Evolutionary conservation across 2,113 vertebrate genomes (phyloP), one percentile per base, ranked within the genome.

Genomic region (Phalacrocorax aristotelis): DNA sequence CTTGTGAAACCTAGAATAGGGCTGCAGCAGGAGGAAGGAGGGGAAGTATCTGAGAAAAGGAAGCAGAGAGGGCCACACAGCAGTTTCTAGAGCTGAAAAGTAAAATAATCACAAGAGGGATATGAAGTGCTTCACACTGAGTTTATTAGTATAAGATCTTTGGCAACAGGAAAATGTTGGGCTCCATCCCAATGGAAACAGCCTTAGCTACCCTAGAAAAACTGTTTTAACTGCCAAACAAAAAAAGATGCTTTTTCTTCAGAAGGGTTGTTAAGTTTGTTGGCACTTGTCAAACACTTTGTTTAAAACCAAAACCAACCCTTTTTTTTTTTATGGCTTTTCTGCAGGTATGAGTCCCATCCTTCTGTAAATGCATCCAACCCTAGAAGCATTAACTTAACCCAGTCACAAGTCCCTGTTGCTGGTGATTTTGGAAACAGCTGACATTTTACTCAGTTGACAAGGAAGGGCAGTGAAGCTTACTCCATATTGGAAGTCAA

Each of bases 331-430:
- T 80, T 80, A 84, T 93, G 92, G 49, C 93, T 95, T 97, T 94
- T 94, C 94, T 97, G 69, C 97, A 97, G 86, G 94, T 96, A 40
- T 95, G 89, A 93, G 83, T 83, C 95, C 90, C 66, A 94, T 84
- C 75, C 81, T 93, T 70, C 85, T 93, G 89, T 96, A 97, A 97
- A 91, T 81, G 74, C 52, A 95, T 94, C 90, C 93, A 94, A 78
- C 61, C 86, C 58, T 95, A 93, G 91, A 92, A 93, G 90, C 88
- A 58, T 92, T 94, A 92, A 69, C n/a, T 91, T 66, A 85, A 51
- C 81, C 71, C 68, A 40, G 42, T 66, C 78, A 87, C 61, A 89
- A 87, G 69, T 64, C 71, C 86, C 84, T 15, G 13, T 64, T 94
- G 93, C 48, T 86, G 94, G 36, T 94, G 94, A 65, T 88, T 96